Percentiles rank a stretch among this genome's conserved stretches.
phyloP scores from a whole-genome alignment of 2,113 vertebrate genomes.

The Anhinga rufa region DNA sequence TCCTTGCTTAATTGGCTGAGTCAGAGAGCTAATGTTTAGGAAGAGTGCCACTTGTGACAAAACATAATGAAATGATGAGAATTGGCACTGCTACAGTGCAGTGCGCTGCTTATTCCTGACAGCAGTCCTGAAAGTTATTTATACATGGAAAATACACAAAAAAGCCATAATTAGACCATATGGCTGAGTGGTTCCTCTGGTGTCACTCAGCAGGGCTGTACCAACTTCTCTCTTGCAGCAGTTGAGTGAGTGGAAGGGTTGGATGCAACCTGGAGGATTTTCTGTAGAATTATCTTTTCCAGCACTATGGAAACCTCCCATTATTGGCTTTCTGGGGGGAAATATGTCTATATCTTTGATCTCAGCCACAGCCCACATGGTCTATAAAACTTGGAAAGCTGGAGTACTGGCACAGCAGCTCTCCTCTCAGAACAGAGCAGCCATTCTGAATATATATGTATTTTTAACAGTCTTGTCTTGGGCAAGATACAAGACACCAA shows the following conservation, averaged over 20 bases:
- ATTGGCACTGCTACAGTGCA: background rate
- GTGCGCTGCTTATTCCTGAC: background rate
- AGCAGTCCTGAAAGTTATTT: conserved; percentile 12
- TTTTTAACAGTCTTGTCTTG: conserved; percentile 17
- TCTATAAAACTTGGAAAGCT: background rate
- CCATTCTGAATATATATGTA: background rate
- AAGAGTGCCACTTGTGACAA: background rate
- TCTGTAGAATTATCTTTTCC: background rate
- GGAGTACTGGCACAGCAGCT: background rate
- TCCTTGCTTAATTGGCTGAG: fast-evolving
- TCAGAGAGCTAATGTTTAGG: background rate
- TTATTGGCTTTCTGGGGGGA: background rate
- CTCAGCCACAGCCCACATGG: background rate
- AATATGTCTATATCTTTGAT: background rate
- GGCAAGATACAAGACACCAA: background rate
- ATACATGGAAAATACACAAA: background rate
- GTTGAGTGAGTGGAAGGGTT: background rate
- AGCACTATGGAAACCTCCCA: background rate
- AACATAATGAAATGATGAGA: background rate
- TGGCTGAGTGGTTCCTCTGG: background rate
- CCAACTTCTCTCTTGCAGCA: background rate
- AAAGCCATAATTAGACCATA: background rate
- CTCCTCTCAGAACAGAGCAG: background rate
- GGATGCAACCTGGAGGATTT: background rate
- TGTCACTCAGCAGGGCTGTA: background rate